phyloP scores from a whole-genome alignment of 2,888 invertebrate species.

The Zhuqinia jingwanae region DNA sequence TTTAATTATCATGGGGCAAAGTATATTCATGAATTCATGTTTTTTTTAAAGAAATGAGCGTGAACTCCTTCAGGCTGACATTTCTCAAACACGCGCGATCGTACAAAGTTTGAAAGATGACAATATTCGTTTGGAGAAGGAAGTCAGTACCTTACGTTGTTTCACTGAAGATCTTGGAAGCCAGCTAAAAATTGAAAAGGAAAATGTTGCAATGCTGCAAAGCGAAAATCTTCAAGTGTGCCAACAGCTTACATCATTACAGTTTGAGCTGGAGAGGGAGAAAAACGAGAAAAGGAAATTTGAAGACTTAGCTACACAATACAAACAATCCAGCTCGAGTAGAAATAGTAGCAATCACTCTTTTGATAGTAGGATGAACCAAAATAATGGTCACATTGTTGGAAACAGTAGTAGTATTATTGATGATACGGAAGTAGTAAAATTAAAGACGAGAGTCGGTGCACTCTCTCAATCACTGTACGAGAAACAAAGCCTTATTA shows the following conservation, averaged over 20 bases:
- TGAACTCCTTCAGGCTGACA: constrained; percentile 84
- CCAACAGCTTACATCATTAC: constrained; percentile 76
- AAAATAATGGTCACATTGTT: constrained; percentile 22
- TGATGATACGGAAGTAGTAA: constrained; percentile 54
- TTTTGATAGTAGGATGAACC: not conserved
- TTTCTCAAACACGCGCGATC: constrained; percentile 81
- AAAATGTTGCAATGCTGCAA: constrained; percentile 72
- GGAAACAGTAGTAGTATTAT: constrained; percentile 11
- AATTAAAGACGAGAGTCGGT: constrained; percentile 77
- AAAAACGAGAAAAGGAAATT: constrained; percentile 73
- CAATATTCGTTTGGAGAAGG: constrained; percentile 75
- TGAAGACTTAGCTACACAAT: constrained; percentile 70
- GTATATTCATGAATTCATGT: no score
- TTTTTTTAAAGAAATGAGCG: constrained; percentile 82
- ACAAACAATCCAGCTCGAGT: constrained; percentile 44
- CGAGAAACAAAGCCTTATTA: constrained; percentile 79
- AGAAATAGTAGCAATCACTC: not conserved
- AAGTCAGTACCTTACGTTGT: constrained; percentile 71
- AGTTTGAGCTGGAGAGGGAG: constrained; percentile 77
- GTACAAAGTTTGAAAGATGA: constrained; percentile 80
- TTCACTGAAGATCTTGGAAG: constrained; percentile 69
- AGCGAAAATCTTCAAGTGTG: constrained; percentile 78
- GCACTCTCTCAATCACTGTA: constrained; percentile 78
- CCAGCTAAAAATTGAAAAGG: constrained; percentile 71
- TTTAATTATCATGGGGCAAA: not conserved